Percentiles rank a stretch among this genome's conserved stretches.
These are phyloP conservation scores for Cheilosia soror DNA, from an alignment of 2,888 invertebrate genomes.

Conservation along the genomic window DNA sequence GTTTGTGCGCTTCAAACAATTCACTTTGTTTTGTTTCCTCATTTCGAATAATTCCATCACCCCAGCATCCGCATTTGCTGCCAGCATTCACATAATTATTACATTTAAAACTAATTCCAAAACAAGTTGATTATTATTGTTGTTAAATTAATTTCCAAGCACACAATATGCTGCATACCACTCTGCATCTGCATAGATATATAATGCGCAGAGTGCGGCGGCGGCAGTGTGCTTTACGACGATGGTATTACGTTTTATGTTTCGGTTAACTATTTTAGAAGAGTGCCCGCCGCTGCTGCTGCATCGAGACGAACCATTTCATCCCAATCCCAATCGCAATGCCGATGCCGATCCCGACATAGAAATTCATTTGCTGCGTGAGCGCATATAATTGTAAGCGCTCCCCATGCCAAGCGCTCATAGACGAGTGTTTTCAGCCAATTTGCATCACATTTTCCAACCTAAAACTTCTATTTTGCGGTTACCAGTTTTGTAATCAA, in stretches of 20 bases:
- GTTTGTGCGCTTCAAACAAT: neutral
- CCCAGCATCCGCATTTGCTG: conserved; percentile 16
- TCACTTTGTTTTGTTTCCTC: conserved; percentile 16
- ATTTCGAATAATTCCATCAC: conserved; percentile 14
- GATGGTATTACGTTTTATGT: conserved; percentile 33
- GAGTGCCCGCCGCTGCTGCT: neutral
- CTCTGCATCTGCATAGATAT: neutral
- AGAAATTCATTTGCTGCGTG: conserved; percentile 58
- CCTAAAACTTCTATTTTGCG: conserved; percentile 71
- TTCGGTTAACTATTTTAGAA: conserved; percentile 51
- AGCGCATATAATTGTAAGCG: conserved; percentile 21
- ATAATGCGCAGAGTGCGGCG: neutral
- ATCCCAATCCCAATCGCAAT: neutral
- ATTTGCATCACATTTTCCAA: conserved; percentile 73
- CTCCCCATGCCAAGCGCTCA: neutral
- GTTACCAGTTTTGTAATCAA: conserved; percentile 73
- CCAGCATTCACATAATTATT: conserved; percentile 45
- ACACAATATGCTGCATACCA: neutral
- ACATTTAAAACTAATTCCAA: conserved; percentile 62
- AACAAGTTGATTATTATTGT: conserved; percentile 60
- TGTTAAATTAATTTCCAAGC: conserved; percentile 48
- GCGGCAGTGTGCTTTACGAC: neutral
- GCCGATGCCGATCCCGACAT: conserved; percentile 4
- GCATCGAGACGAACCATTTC: conserved; percentile 55
- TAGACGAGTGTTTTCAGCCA: conserved; percentile 59